These are phyloP conservation scores for Scaptomyza polygonia DNA, from an alignment of 2,888 invertebrate genomes.

Conservation along the genomic window DNA sequence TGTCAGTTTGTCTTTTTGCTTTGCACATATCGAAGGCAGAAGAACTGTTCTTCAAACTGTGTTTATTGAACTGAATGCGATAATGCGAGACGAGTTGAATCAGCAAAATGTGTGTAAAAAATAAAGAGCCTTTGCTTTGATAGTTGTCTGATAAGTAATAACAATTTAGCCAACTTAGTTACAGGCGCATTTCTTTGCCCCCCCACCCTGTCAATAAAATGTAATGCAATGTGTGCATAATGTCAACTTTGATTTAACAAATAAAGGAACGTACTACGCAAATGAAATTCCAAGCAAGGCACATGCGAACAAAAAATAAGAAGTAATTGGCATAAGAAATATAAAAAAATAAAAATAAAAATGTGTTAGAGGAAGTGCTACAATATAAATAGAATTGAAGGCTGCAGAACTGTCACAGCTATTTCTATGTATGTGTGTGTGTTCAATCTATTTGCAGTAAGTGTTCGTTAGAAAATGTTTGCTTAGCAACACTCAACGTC, in stretches of 20 bases:
- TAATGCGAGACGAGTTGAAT: background rate
- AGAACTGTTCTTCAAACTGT: background rate
- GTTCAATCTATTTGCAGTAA: constrained; percentile 74
- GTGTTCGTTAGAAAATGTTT: constrained; percentile 79
- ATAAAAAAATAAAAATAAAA: constrained; percentile 31
- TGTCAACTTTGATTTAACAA: constrained; percentile 67
- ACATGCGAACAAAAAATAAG: constrained; percentile 38
- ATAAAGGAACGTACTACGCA: constrained; percentile 35
- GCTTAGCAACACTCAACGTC: constrained; percentile 77
- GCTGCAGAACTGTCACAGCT: constrained; percentile 16
- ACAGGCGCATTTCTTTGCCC: background rate
- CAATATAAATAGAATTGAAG: constrained; percentile 9
- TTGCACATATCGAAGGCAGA: background rate
- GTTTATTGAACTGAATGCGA: background rate
- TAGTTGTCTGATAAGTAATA: constrained; percentile 22
- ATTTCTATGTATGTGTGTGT: constrained; percentile 22
- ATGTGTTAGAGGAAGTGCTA: background rate
- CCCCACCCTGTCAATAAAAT: constrained; percentile 33
- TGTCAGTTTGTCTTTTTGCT: background rate
- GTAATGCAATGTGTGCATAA: constrained; percentile 48
- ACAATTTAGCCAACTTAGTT: constrained; percentile 27
- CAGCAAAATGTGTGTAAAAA: background rate
- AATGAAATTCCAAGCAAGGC: constrained; percentile 67
- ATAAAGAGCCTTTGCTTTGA: background rate
- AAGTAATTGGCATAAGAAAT: constrained; percentile 74